Evolutionary conservation across 2,797 vertebrate species (phyloP), one percentile per base, ranked within the genome.

Genomic region (Gallinago stenura): DNA sequence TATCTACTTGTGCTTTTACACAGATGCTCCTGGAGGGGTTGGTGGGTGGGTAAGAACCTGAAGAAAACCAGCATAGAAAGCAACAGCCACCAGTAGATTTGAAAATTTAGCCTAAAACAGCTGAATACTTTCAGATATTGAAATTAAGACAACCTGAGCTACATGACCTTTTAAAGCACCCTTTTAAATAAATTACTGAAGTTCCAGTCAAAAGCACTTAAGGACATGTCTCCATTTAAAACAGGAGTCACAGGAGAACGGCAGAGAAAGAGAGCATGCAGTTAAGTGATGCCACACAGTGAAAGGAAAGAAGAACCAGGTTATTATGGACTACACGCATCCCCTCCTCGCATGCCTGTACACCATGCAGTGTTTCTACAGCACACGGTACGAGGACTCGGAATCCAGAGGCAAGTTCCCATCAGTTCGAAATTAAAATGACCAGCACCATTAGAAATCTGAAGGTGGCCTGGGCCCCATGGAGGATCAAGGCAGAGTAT

Each of bases 131-230:
- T 71, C 88, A 93, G 73, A 22, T 92, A 80, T 83, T 73, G 25
- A 66, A 62, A 53, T 54, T 12, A 58, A 71, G 78, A 75, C 65
- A 91, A 76, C 66, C 90, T 92, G 94, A 96, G 96, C 81, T 96
- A 88, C 6, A 17, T 8, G 48, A 89, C 4, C 41, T 93, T 89
- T 87, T 68, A 93, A 92, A 97, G 95, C 96, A 97, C 88, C 91
- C n/a, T 89, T 91, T 92, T 21, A 80, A 77, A 86, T 25, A 71
- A 71, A 57, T 83, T 39, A 89, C 5, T 89, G 39, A 60, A 61
- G 61, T 72, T 95, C n/a, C 92, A 95, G 86, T 94, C 46, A 83
- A 82, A 94, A 96, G 95, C 69, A 94, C 71, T 79, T 89, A 78
- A 79, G 54, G 86, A 80, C 5, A 7, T 43, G 48, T 88, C 65